Percentiles rank a stretch among this genome's conserved stretches.
phyloP scores from a whole-genome alignment of 2,113 vertebrate genomes.

The Vireo altiloquus region DNA sequence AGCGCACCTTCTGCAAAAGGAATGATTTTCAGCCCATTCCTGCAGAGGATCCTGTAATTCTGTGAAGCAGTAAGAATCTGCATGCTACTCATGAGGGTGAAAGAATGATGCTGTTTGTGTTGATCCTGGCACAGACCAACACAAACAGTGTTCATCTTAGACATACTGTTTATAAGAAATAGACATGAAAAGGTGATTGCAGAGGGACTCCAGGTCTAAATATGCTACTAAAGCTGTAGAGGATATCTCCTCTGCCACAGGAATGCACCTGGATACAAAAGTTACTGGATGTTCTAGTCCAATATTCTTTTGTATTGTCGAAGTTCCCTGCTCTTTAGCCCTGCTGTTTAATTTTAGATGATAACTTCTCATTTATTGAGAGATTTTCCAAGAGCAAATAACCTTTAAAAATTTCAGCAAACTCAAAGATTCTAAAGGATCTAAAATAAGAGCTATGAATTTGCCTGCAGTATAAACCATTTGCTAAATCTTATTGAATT shows the following conservation, averaged over 20 bases:
- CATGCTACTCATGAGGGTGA: neutral
- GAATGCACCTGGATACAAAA: neutral
- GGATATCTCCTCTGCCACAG: neutral
- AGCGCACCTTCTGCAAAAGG: neutral
- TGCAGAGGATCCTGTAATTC: neutral
- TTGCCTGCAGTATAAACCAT: neutral
- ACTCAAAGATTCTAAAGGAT: neutral
- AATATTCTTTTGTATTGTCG: neutral
- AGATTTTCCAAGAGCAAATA: neutral
- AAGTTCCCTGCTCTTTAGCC: neutral
- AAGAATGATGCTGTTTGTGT: neutral
- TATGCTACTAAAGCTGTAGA: neutral
- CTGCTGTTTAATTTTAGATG: neutral
- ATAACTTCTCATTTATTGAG: neutral
- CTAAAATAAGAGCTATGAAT: neutral
- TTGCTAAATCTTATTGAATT: neutral
- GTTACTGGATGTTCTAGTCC: neutral
- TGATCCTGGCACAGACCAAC: neutral
- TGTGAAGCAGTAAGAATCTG: neutral
- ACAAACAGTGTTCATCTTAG: neutral
- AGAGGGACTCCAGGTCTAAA: neutral
- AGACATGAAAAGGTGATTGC: neutral
- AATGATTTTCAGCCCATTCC: accelerated
- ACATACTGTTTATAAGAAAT: neutral
- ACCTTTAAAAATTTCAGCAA: neutral